A percentile compares a stretch with the other conserved stretches of the same genome.
These are phyloP conservation scores for Luehdorfia chinensis DNA, from an alignment of 1,140 invertebrate genomes.

Conservation along the genomic window DNA sequence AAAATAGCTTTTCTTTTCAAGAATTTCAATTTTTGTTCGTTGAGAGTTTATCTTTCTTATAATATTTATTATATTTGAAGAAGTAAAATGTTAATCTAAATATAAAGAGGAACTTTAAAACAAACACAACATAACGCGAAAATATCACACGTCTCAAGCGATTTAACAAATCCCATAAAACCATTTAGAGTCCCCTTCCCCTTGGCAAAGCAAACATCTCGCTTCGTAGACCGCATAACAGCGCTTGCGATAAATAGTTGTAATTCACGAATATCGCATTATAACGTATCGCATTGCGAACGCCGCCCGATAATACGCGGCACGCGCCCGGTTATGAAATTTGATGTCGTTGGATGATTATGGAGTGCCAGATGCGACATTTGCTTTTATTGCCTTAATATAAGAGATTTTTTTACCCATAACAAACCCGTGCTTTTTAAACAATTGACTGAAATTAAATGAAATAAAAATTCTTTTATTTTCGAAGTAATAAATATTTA, in stretches of 20 bases:
- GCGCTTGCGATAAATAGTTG: conserved; percentile 60
- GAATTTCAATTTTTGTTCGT: too few relatives aligned
- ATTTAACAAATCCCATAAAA: conserved; percentile 55
- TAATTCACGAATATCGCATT: conserved; percentile 61
- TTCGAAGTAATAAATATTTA: too few relatives aligned
- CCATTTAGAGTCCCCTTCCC: conserved; percentile 37
- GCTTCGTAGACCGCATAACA: conserved; percentile 43
- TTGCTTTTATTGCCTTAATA: not conserved
- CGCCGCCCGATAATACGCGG: conserved; percentile 61
- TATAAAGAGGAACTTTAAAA: too few relatives aligned
- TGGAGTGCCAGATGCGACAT: conserved; percentile 23
- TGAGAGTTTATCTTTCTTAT: too few relatives aligned
- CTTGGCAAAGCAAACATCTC: conserved; percentile 37
- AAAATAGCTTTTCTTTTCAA: too few relatives aligned
- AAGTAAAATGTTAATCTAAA: too few relatives aligned
- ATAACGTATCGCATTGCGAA: conserved; percentile 49
- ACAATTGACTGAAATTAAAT: too few relatives aligned
- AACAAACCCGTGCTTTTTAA: too few relatives aligned
- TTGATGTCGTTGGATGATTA: conserved; percentile 39
- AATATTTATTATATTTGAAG: too few relatives aligned
- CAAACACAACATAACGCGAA: conserved; percentile 23
- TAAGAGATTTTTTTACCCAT: too few relatives aligned
- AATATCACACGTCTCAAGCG: conserved; percentile 35
- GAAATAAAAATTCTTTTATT: too few relatives aligned
- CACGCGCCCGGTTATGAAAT: conserved; percentile 70